Conservation (phyloP, 2,888 invertebrate genomes). For the Glyphotaelius pellucidus region DNA sequence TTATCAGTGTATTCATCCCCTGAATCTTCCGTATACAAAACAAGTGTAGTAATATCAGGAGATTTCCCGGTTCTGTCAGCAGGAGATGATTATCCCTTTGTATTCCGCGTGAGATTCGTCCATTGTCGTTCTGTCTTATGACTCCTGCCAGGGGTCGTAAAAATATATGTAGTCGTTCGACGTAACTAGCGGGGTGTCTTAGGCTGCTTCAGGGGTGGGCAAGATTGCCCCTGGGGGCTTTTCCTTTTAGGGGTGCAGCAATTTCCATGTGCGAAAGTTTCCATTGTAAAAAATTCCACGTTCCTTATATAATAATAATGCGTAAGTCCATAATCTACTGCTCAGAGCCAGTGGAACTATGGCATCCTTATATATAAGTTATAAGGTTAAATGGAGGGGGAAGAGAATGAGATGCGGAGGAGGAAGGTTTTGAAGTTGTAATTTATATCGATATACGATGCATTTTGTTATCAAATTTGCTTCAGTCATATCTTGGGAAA, state of each 20-base stretch:
- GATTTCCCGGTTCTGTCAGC: constrained; percentile 14
- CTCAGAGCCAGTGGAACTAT: no score
- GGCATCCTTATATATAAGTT: no score
- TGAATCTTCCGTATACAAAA: background rate
- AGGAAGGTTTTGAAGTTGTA: no score
- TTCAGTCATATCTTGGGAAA: no score
- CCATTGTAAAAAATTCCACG: background rate
- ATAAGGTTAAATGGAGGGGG: no score
- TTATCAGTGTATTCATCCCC: constrained; percentile 2
- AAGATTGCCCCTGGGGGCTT: background rate
- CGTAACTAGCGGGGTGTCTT: constrained; percentile 45
- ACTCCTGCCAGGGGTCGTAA: constrained; percentile 42
- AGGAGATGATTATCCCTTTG: constrained; percentile 26
- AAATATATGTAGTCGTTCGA: constrained; percentile 39
- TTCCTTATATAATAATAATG: no score
- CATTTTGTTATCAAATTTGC: no score
- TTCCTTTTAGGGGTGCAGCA: background rate
- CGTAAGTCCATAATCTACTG: no score
- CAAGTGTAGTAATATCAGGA: background rate
- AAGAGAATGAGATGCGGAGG: no score
- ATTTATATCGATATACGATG: no score
- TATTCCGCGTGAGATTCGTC: constrained; percentile 22
- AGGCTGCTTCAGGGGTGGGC: background rate
- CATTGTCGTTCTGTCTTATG: constrained; percentile 18
- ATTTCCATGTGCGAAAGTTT: background rate